phyloP scores from a whole-genome alignment of 2,113 vertebrate genomes.

The Asarcornis scutulata region DNA sequence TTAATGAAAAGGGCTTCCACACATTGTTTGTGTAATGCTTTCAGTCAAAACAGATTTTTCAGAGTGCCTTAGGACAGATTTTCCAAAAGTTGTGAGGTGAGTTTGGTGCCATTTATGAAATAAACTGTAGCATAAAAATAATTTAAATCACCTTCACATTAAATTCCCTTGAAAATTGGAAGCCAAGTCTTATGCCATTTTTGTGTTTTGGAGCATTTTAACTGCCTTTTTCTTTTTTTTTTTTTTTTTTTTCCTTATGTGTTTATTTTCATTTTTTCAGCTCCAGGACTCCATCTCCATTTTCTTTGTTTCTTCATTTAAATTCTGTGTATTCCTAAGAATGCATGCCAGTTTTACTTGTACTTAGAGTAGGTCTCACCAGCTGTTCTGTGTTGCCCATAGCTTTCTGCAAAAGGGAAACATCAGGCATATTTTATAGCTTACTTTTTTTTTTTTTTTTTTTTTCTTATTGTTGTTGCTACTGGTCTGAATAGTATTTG shows the following conservation, averaged over 20 bases:
- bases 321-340: background rate
- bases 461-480: background rate
- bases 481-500: constrained; percentile 7
- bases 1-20: background rate
- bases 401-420: background rate
- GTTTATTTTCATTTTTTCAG: background rate
- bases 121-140: background rate
- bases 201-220: background rate
- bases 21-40: background rate
- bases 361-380: background rate
- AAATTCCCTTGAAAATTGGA: background rate
- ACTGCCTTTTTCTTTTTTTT: too few species aligned
- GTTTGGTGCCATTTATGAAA: background rate
- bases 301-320: background rate
- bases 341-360: background rate
- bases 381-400: background rate
- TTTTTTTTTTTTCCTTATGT: background rate
- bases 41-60: background rate
- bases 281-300: background rate
- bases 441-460: background rate
- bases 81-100: background rate
- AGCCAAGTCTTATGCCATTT: background rate
- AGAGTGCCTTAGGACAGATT: background rate
- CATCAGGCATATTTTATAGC: background rate
- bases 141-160: background rate